A percentile compares a stretch with the other conserved stretches of the same genome.
phyloP scores from a whole-genome alignment of 2,113 vertebrate genomes.

The Catagonus wagneri region DNA sequence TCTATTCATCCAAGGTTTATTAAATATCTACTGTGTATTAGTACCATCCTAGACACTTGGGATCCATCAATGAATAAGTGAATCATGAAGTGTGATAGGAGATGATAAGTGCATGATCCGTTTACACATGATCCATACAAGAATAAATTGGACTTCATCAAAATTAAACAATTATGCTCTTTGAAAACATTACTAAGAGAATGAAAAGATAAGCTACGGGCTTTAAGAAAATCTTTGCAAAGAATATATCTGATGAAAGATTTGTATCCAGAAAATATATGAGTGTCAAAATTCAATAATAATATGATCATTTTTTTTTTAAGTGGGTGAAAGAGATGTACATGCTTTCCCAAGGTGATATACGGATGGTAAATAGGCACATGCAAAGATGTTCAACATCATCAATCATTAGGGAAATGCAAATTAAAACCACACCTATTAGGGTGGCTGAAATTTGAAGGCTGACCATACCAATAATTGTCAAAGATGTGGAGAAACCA shows the following conservation, averaged over 20 bases:
- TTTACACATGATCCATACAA: constrained; percentile 36
- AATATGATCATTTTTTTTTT: neutral
- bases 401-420: neutral
- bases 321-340: neutral
- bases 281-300: constrained; percentile 3
- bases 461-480: neutral
- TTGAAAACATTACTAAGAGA: constrained; percentile 49
- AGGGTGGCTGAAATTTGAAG: neutral
- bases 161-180: constrained; percentile 29
- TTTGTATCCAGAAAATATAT: neutral
- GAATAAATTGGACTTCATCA: constrained; percentile 25
- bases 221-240: neutral
- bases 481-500: neutral
- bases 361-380: neutral
- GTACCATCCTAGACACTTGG: constrained; percentile 4
- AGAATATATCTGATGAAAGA: neutral
- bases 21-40: neutral
- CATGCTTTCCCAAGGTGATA: neutral
- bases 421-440: neutral
- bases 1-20: constrained; percentile 24
- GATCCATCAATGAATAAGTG: neutral
- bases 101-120: neutral
- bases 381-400: neutral
- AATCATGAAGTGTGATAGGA: neutral
- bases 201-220: constrained; percentile 24